These are phyloP conservation scores for Abramis brama DNA, from an alignment of 2,113 vertebrate species.

Conservation along the genomic window DNA sequence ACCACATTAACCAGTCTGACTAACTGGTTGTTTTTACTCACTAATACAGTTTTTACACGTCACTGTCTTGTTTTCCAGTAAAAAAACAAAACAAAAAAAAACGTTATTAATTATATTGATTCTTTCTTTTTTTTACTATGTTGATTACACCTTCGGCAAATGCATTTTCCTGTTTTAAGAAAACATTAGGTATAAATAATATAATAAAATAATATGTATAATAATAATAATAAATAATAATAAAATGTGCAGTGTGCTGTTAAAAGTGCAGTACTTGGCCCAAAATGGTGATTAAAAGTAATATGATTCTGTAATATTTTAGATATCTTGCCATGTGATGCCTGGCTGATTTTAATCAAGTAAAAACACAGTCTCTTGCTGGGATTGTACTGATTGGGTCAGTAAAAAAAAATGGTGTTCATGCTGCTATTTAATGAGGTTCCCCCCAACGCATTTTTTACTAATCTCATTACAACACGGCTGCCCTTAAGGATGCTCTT, in stretches of 20 bases:
- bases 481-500: neutral
- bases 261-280: neutral
- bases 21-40: neutral
- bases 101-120: neutral
- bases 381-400: constrained; percentile 7
- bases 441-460: neutral
- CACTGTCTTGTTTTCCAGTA: neutral
- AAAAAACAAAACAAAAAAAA: neutral
- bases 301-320: neutral
- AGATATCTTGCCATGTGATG: neutral
- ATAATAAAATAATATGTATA: too few species aligned
- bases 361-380: neutral
- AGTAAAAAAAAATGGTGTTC: neutral
- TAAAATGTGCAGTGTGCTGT: neutral
- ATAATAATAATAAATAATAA: too few species aligned
- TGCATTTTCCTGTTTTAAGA: neutral
- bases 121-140: neutral
- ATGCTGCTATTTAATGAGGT: neutral
- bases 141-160: neutral
- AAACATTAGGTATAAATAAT: neutral
- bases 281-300: neutral
- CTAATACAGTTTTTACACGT: too few species aligned
- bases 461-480: constrained; percentile 1
- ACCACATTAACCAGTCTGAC: neutral
- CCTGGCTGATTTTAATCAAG: constrained; percentile 26